Conservation (phyloP, 2,113 vertebrate species). For the Coracopsis vasa region DNA sequence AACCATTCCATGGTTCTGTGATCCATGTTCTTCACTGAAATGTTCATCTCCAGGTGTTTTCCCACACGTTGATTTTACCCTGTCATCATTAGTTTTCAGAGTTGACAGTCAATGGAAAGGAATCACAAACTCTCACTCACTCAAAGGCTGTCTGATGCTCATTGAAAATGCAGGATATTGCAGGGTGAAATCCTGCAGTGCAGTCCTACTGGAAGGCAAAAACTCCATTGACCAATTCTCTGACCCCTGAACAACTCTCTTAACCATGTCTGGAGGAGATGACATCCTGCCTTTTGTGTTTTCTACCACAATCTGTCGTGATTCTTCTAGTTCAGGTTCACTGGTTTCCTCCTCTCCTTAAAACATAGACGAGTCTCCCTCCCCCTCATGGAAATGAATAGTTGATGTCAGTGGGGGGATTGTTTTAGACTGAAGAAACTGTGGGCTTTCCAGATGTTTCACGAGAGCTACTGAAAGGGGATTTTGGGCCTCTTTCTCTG, state of each 20-base stretch:
- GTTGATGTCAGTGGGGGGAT: not conserved
- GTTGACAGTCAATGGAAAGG: not conserved
- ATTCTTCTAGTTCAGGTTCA: not conserved
- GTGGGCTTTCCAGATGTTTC: not conserved
- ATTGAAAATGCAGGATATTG: not conserved
- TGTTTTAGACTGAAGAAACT: not conserved
- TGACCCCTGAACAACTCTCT: not conserved
- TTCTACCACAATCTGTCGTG: not conserved
- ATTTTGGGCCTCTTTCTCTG: not conserved
- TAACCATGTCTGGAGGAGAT: not conserved
- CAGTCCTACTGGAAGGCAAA: not conserved
- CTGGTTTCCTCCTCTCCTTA: not conserved
- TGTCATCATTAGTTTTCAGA: not conserved
- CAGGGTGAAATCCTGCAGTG: fast-evolving
- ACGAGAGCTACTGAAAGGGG: fast-evolving
- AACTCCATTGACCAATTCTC: not conserved
- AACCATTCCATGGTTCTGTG: not conserved
- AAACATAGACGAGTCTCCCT: not conserved
- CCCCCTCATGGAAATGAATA: not conserved
- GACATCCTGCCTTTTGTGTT: not conserved
- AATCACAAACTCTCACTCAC: not conserved
- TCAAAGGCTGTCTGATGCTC: not conserved
- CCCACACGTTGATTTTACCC: not conserved
- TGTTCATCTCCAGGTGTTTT: not conserved
- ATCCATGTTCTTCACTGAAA: not conserved